phyloP scores from a whole-genome alignment of 2,888 invertebrate species.

The Microctonus brassicae region DNA sequence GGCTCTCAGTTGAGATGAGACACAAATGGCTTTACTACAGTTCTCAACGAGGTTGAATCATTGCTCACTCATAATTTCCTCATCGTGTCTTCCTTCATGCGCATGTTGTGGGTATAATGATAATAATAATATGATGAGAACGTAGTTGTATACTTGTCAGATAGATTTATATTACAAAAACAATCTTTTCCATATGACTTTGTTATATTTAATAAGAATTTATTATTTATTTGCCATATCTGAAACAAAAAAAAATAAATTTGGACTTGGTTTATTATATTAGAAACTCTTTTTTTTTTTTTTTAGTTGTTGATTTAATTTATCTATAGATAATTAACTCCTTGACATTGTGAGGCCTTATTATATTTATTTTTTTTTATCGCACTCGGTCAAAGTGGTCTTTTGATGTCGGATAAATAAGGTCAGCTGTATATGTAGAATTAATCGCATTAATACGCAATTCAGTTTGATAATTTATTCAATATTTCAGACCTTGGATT shows the following conservation, averaged over 20 bases:
- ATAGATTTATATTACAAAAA: constrained; percentile 17
- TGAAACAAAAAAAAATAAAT: background rate
- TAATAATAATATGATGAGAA: background rate
- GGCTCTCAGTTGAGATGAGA: background rate
- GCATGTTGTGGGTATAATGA: constrained; percentile 4
- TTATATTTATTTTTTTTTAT: no score
- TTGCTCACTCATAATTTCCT: constrained; percentile 37
- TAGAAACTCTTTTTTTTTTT: no score
- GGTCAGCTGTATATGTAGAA: no score
- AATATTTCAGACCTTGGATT: background rate
- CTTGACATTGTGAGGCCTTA: no score
- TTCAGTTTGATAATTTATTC: no score
- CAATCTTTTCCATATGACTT: background rate
- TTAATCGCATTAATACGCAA: no score
- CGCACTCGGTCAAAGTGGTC: no score
- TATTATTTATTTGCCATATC: background rate
- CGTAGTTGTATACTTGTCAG: background rate
- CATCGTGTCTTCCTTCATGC: constrained; percentile 30
- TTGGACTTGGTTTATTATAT: no score
- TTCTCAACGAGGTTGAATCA: constrained; percentile 33
- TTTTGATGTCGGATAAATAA: no score
- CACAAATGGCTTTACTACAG: constrained; percentile 2
- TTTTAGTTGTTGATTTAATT: no score
- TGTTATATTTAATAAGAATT: background rate
- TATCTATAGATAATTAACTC: no score